Evolutionary conservation across 2,888 invertebrate genomes (phyloP).

Genomic region (Acanthosepion lycidas): DNA sequence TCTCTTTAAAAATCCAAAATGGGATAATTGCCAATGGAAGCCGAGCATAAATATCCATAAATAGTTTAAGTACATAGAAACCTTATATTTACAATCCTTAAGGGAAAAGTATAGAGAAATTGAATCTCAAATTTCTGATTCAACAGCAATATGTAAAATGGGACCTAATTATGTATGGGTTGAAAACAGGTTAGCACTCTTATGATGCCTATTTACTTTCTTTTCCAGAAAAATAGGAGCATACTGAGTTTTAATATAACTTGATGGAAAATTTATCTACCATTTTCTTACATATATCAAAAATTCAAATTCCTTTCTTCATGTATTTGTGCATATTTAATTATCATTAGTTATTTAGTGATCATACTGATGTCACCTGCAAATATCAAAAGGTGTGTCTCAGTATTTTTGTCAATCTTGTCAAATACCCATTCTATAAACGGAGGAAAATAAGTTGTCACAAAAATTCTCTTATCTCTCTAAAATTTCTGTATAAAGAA

Average conservation of each 20-base stretch:
- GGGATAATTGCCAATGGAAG: background rate
- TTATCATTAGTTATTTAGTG: too few species aligned
- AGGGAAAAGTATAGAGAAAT: background rate
- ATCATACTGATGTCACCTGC: too few species aligned
- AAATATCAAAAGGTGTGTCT: too few species aligned
- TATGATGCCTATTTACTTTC: background rate
- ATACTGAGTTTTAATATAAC: background rate
- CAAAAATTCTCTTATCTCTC: too few species aligned
- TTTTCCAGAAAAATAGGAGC: background rate
- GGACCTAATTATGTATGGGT: background rate
- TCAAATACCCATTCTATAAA: too few species aligned
- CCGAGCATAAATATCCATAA: background rate
- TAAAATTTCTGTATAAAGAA: too few species aligned
- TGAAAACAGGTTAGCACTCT: background rate
- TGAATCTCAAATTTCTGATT: background rate
- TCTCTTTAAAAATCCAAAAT: slow-evolving; percentile 12
- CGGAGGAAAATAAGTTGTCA: too few species aligned
- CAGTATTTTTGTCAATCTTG: too few species aligned
- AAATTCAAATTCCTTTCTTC: too few species aligned
- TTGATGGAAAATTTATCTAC: background rate
- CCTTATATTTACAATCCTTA: background rate
- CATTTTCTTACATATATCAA: too few species aligned
- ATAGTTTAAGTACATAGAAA: background rate
- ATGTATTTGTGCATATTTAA: too few species aligned
- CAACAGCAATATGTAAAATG: background rate